Evolutionary conservation across 64 coral and sea anemone genomes (phyloP).

Genomic region (Cladopsammia gracilis): DNA sequence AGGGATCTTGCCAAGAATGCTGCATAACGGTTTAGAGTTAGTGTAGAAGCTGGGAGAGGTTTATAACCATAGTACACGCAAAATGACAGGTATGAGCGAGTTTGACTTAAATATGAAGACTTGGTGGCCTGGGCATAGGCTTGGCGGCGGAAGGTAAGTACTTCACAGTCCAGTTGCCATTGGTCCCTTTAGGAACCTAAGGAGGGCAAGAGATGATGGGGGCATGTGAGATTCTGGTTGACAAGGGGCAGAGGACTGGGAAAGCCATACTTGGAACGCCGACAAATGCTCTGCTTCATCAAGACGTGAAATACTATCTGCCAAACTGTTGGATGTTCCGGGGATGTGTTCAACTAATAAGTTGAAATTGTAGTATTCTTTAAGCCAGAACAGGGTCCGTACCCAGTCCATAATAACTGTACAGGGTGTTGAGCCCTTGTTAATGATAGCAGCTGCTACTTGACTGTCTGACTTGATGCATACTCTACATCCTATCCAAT

Average conservation of each 20-base stretch:
- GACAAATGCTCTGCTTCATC: neutral
- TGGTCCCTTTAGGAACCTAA: no score
- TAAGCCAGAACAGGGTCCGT: neutral
- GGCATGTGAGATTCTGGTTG: neutral
- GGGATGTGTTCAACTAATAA: no score
- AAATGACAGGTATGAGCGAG: neutral
- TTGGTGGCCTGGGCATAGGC: neutral
- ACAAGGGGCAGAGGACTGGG: neutral
- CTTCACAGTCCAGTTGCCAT: neutral
- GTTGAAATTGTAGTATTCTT: no score
- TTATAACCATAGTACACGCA: neutral
- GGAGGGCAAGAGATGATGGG: neutral
- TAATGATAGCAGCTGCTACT: neutral
- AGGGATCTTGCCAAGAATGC: neutral
- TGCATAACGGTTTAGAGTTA: neutral
- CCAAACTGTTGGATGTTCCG: neutral
- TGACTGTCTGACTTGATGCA: neutral
- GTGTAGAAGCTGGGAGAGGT: neutral
- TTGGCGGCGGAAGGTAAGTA: neutral
- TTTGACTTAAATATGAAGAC: neutral
- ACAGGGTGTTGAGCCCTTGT: neutral
- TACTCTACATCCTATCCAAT: neutral
- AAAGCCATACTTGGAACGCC: neutral
- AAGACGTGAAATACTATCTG: neutral
- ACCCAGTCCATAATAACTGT: neutral